These are phyloP conservation scores for Bhutanitis thaidina DNA, from an alignment of 2,888 invertebrate genomes.

Conservation along the genomic window DNA sequence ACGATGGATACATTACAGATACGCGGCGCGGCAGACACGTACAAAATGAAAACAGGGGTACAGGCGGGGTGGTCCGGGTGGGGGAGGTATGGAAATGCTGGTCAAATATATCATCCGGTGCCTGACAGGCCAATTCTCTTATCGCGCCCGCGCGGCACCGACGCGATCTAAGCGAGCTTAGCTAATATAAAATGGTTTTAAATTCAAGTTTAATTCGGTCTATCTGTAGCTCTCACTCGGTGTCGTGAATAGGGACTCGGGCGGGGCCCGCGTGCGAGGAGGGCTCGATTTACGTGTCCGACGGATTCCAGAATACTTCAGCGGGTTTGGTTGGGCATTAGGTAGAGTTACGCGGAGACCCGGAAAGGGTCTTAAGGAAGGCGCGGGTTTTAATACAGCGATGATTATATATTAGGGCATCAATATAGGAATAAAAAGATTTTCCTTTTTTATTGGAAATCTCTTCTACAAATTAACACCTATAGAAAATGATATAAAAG, in stretches of 20 bases:
- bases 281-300: conserved; percentile 76
- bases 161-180: conserved; percentile 79
- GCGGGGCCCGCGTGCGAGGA: conserved; percentile 55
- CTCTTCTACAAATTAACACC: too few relatives aligned
- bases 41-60: conserved; percentile 77
- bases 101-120: conserved; percentile 93
- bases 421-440: not conserved
- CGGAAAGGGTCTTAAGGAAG: conserved; percentile 50
- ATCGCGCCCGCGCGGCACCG: conserved; percentile 83
- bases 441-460: not conserved
- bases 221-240: conserved; percentile 67
- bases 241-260: conserved; percentile 35
- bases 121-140: conserved; percentile 95
- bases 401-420: conserved; percentile 26
- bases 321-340: conserved; percentile 28
- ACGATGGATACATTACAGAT: conserved; percentile 73
- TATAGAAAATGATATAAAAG: too few relatives aligned
- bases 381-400: conserved; percentile 31
- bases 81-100: conserved; percentile 89
- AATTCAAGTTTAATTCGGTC: conserved; percentile 79
- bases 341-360: conserved; percentile 22
- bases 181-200: conserved; percentile 81
- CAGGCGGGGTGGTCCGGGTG: conserved; percentile 34
- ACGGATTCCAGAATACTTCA: conserved; percentile 74
- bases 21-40: conserved; percentile 74